Conservation (phyloP, 2,113 vertebrate genomes). For the Pitta sordida region DNA sequence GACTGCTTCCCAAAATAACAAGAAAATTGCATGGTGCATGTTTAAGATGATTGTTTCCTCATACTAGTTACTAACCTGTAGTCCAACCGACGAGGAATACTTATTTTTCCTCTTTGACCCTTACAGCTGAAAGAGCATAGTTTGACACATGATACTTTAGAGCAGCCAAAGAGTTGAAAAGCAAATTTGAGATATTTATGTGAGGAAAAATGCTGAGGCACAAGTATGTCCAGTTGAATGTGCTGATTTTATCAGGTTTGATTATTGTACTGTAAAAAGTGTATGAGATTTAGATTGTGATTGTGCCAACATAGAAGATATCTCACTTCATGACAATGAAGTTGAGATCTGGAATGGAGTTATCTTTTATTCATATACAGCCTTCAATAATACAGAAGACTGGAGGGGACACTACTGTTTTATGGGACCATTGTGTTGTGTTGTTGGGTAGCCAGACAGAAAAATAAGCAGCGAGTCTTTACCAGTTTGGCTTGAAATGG, state of each 20-base stretch:
- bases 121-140: background rate
- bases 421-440: background rate
- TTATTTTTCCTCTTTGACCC: background rate
- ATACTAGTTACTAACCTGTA: background rate
- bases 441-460: background rate
- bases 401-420: background rate
- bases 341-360: background rate
- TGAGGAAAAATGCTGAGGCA: background rate
- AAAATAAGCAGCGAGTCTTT: background rate
- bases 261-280: background rate
- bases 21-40: background rate
- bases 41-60: background rate
- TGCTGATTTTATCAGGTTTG: background rate
- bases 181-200: background rate
- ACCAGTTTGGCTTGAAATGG: background rate
- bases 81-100: background rate
- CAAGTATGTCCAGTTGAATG: background rate
- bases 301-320: background rate
- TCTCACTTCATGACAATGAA: background rate
- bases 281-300: background rate
- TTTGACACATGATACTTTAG: background rate
- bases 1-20: background rate
- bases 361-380: background rate
- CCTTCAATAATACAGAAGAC: background rate
- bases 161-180: background rate